Evolutionary conservation across 2,113 vertebrate genomes (phyloP), one percentile per base, ranked within the genome.

Genomic region (Bubalus kerabau): DNA sequence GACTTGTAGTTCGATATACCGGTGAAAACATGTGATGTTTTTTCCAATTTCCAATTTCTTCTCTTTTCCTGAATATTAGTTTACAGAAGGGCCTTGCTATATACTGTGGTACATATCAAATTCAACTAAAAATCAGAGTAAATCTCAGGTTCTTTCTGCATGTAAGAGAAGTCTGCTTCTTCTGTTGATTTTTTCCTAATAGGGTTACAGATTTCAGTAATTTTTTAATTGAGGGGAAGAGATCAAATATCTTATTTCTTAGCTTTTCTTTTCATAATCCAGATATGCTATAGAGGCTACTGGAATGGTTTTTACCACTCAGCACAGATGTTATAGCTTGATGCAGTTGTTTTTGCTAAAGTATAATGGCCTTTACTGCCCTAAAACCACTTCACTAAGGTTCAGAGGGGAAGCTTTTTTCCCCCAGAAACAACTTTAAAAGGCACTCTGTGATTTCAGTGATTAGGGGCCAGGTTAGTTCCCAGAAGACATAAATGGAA

Each of bases 141-240:
- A 94, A 81, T 85, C 60, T 85, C 21, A 88, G 40, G 46, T 59
- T 94, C n/a, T 89, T 91, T 92, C 24, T 81, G 40, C 17, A 19
- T 59, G 80, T 80, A 57, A 96, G 43, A 52, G 46, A 89, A 59
- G 4, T 91, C 87, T 74, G 16, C 40, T 92, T 78, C 50, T 40
- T 93, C 80, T 97, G 50, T 64, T 91, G 50, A 60, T 83, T 97
- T 94, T 91, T 21, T 96, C 19, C 46, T 67, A 62, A 94, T 43
- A 36, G 21, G 56, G 21, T 40, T 50, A 87, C 43, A 24, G n/a
- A 56, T 81, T 85, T 95, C 81, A 92, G 50, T 52, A 94, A 56
- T 82, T 97, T 85, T 78, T 95, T 40, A 95, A 67, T 23, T 57
- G 48, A 96, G 54, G 17, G 56, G 50, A 88, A 50, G 64, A 92